Percentiles rank a stretch among this genome's conserved stretches.
phyloP scores from a whole-genome alignment of 2,113 vertebrate species.

The Lanius collurio region DNA sequence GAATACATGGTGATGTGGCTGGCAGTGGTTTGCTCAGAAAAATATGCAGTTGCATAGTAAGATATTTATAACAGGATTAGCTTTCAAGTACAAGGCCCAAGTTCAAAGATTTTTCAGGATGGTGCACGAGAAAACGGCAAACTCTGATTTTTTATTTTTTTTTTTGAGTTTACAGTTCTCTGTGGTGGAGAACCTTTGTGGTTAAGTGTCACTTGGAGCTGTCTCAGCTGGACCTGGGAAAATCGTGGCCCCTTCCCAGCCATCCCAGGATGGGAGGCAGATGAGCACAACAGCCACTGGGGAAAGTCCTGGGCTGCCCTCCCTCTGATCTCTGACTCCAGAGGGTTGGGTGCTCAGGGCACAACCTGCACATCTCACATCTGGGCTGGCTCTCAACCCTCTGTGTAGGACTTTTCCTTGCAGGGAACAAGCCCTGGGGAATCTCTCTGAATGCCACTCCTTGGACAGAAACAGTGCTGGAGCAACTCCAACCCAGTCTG shows the following conservation, averaged over 20 bases:
- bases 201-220: not conserved
- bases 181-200: not conserved
- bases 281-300: not conserved
- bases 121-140: not conserved
- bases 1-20: not conserved
- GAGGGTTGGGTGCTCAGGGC: rapidly evolving
- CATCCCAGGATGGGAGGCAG: not conserved
- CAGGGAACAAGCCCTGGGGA: not conserved
- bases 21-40: not conserved
- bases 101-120: not conserved
- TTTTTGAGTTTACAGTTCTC: not conserved
- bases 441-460: not conserved
- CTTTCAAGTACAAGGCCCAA: not conserved
- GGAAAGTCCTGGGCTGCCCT: not conserved
- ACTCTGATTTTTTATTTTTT: not conserved
- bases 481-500: not conserved
- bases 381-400: rapidly evolving
- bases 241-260: rapidly evolving
- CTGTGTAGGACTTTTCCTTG: not conserved
- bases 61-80: not conserved
- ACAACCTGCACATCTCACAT: not conserved
- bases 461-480: not conserved
- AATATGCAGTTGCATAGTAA: not conserved
- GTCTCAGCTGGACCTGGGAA: not conserved
- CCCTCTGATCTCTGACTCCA: not conserved